phyloP scores from a whole-genome alignment of 2,888 invertebrate species.

The Zeuzera pyrina region DNA sequence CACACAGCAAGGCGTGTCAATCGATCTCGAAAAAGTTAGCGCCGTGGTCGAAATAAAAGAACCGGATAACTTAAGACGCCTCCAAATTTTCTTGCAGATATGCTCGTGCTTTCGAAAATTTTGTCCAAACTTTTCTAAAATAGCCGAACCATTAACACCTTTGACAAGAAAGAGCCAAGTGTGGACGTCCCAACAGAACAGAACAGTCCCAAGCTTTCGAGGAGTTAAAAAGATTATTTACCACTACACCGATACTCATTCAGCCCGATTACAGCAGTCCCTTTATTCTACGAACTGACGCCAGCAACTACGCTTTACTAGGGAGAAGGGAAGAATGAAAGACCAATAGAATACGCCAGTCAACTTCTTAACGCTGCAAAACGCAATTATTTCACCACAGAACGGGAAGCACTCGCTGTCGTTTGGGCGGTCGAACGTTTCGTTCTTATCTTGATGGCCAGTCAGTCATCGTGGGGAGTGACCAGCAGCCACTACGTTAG shows the following conservation, averaged over 20 bases:
- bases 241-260: conserved; percentile 14
- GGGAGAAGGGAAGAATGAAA: conserved; percentile 16
- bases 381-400: conserved; percentile 37
- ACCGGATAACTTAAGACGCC: too few relatives aligned
- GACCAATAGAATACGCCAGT: conserved; percentile 20
- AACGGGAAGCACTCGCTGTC: conserved; percentile 31
- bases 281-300: conserved; percentile 26
- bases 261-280: conserved; percentile 16
- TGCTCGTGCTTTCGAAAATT: conserved; percentile 21
- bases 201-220: conserved; percentile 12
- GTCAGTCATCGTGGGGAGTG: conserved; percentile 32
- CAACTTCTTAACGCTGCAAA: conserved; percentile 23
- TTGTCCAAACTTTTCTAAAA: conserved; percentile 6
- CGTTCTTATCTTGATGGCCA: conserved; percentile 30
- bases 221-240: conserved; percentile 11
- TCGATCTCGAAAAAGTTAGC: conserved; percentile 22
- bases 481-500: conserved; percentile 44
- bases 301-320: conserved; percentile 25
- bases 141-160: conserved; percentile 25
- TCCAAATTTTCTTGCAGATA: conserved; percentile 13
- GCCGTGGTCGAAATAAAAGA: too few relatives aligned
- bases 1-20: conserved; percentile 18
- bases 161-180: conserved; percentile 15
- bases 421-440: conserved; percentile 20
- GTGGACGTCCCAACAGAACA: conserved; percentile 5